These are phyloP conservation scores for Tetragonula carbonaria DNA, from an alignment of 2,888 invertebrate species.

Conservation along the genomic window DNA sequence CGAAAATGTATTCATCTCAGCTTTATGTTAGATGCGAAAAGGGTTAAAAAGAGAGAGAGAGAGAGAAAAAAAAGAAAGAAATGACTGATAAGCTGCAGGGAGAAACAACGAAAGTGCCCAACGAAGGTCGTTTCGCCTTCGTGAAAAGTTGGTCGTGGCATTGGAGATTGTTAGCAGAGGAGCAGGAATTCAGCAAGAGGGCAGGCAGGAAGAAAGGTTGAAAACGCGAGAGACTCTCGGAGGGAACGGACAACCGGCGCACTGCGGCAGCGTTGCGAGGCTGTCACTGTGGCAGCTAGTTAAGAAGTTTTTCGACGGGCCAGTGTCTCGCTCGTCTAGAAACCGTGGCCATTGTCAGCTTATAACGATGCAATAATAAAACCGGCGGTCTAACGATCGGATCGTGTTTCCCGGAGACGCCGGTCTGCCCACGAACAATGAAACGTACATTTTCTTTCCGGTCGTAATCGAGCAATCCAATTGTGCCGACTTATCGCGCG, in stretches of 20 bases:
- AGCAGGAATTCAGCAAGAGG: conserved; percentile 22
- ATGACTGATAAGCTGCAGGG: neutral
- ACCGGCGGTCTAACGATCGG: conserved; percentile 70
- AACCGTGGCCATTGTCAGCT: conserved; percentile 70
- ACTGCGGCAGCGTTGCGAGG: conserved; percentile 3
- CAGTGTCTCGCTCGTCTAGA: conserved; percentile 52
- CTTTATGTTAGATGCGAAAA: no score
- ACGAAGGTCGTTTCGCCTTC: neutral
- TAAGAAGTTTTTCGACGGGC: conserved; percentile 67
- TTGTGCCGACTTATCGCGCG: conserved; percentile 52
- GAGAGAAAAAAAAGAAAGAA: neutral
- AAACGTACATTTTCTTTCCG: conserved; percentile 70
- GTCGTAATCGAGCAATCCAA: conserved; percentile 70
- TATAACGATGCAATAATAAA: conserved; percentile 73
- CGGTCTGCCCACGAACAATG: conserved; percentile 66
- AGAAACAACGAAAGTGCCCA: neutral
- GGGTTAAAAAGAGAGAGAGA: no score
- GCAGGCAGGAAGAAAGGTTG: conserved; percentile 18
- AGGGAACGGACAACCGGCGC: neutral
- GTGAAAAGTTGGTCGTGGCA: neutral
- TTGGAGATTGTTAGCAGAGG: conserved; percentile 26
- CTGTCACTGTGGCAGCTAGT: conserved; percentile 59
- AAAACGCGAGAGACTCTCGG: neutral
- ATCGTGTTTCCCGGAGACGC: conserved; percentile 70
- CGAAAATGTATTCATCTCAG: no score